Percentiles rank a stretch among this genome's conserved stretches.
These are phyloP conservation scores for Shargacucullia verbasci DNA, from an alignment of 2,888 invertebrate genomes.

Conservation along the genomic window DNA sequence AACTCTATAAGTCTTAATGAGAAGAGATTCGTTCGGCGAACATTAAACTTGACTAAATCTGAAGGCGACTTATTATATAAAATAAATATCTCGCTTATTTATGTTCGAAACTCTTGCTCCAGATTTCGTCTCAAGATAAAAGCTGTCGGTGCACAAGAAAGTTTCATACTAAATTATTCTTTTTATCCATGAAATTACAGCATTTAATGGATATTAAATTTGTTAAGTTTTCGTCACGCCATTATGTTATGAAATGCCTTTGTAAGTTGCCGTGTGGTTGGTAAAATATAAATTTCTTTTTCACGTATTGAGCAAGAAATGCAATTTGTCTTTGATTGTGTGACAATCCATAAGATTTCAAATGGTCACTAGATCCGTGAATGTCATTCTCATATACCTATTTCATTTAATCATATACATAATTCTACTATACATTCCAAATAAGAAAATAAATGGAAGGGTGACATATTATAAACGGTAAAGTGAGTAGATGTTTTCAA, in stretches of 20 bases:
- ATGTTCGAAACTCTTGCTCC: conserved; percentile 66
- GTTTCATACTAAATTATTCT: conserved; percentile 43
- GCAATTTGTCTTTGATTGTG: too few relatives aligned
- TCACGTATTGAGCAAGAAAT: too few relatives aligned
- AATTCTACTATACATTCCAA: too few relatives aligned
- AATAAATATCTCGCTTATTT: conserved; percentile 70
- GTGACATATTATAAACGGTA: too few relatives aligned
- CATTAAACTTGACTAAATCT: conserved; percentile 62
- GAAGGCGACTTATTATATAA: conserved; percentile 69
- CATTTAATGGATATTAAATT: conserved; percentile 44
- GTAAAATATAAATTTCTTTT: too few relatives aligned
- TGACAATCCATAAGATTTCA: too few relatives aligned
- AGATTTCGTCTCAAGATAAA: conserved; percentile 67
- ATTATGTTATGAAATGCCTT: conserved; percentile 17
- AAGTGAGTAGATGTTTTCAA: too few relatives aligned
- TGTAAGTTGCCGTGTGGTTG: background rate
- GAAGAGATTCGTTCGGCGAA: conserved; percentile 8
- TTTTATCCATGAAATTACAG: conserved; percentile 34
- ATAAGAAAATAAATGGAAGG: too few relatives aligned
- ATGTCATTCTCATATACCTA: too few relatives aligned
- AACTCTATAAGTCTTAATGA: conserved; percentile 25
- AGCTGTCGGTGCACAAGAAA: conserved; percentile 62
- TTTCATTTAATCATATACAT: too few relatives aligned
- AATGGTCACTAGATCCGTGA: too few relatives aligned
- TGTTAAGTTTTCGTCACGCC: conserved; percentile 42